Evolutionary conservation across 53 echinoderm and acorn worm genomes (phyloP).

Genomic region (Echinometra lucunter): DNA sequence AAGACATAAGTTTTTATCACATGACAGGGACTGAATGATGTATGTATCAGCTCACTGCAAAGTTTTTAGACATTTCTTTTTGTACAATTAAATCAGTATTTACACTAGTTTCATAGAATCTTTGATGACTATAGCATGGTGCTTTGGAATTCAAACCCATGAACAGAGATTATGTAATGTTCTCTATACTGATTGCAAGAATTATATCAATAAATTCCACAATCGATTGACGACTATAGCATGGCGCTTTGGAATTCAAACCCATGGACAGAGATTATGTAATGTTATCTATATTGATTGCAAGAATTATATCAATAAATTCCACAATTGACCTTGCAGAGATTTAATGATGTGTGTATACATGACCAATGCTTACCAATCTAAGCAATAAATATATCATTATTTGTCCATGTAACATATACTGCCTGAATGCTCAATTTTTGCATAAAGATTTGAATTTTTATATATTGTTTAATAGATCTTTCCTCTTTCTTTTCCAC

Average conservation of each 20-base stretch:
- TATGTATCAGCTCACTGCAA: constrained; percentile 46
- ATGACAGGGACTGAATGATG: neutral
- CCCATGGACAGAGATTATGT: neutral
- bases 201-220: constrained; percentile 10
- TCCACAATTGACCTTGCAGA: neutral
- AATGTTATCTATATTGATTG: neutral
- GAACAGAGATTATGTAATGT: neutral
- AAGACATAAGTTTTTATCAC: neutral
- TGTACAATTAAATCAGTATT: constrained; percentile 60
- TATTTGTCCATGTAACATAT: neutral
- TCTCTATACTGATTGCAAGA: neutral
- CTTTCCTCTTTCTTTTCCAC: too few species aligned
- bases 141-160: neutral
- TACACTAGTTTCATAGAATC: constrained; percentile 34
- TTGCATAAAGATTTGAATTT: neutral
- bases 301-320: constrained; percentile 21
- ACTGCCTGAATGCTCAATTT: neutral
- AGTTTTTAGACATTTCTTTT: constrained; percentile 24
- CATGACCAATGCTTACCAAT: neutral
- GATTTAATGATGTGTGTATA: neutral
- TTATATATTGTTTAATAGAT: neutral
- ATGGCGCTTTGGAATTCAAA: neutral
- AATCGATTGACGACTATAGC: too few species aligned
- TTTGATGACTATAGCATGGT: neutral
- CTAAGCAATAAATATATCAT: neutral